Evolutionary conservation across 2,888 invertebrate species (phyloP), one percentile per base, ranked within the genome.

Genomic region (Oscheius sp.): DNA sequence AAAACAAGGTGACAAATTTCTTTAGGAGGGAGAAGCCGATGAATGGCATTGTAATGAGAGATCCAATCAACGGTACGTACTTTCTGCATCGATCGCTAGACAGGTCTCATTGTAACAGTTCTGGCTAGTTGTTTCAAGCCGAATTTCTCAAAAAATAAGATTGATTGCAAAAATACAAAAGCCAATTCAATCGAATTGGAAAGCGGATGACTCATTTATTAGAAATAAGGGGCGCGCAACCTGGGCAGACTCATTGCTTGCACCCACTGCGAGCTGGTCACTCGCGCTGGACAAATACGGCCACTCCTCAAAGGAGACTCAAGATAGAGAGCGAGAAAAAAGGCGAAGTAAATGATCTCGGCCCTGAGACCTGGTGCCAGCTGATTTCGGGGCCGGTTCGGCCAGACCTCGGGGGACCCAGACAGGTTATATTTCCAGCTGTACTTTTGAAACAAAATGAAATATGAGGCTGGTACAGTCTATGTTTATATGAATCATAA

Each of bases 351-450:
- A 48, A 15, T 48, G 48, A 48, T 48, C 10, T 48, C 20, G 10
- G n/a, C n/a, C n/a, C n/a, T n/a, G n/a, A 3, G 48, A 25, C 5
- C 20, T 25, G 48, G 25, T 48, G 25, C 25, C 48, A 48, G 15
- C 23, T 23, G 17, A 48, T 5, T n/a, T 45, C 4, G 48, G 12
- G 23, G 48, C 48, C 48, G 48, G 48, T 48, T 48, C 23, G 25
- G 42, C 17, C n/a, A n/a, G 42, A 25, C 48, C 48, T 48, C 48
- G 48, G 48, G 48, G 15, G n/a, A n/a, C n/a, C n/a, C n/a, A 37
- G 48, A 48, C 48, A 25, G 48, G 48, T 48, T 48, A 25, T 20
- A 25, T n/a, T n/a, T n/a, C n/a, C n/a, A n/a, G n/a, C n/a, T n/a
- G n/a, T n/a, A n/a, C n/a, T n/a, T 8, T 15, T 20, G 23, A 48